A percentile compares a stretch with the other conserved stretches of the same genome.
phyloP scores from a whole-genome alignment of 1,140 invertebrate genomes.

The Pachyrhynchus sulphureomaculatus region DNA sequence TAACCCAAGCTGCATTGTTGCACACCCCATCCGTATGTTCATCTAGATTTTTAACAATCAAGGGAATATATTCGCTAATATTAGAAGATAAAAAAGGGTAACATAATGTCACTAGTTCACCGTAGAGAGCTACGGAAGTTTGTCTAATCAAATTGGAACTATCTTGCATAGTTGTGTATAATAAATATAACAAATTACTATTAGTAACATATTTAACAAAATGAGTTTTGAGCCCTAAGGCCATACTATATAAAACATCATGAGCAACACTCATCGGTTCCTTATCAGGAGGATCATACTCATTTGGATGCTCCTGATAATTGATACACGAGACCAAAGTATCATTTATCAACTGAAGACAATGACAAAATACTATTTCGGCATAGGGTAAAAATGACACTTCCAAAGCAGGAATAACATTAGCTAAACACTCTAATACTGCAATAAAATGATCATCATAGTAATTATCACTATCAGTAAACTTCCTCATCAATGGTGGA shows the following conservation, averaged over 20 bases:
- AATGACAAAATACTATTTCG: conserved; percentile 93
- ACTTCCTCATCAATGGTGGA: conserved; percentile 98
- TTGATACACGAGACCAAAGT: conserved; percentile 77
- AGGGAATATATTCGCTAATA: conserved; percentile 91
- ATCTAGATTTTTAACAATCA: conserved; percentile 95
- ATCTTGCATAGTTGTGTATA: conserved; percentile 98
- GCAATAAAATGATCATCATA: conserved; percentile 96
- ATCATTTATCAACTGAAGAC: conserved; percentile 94
- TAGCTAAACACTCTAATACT: conserved; percentile 94
- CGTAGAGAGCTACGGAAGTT: conserved; percentile 95
- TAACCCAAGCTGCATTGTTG: conserved; percentile 99
- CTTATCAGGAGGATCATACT: conserved; percentile 92
- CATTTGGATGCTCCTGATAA: conserved; percentile 82
- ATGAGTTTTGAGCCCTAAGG: conserved; percentile 91
- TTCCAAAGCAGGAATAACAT: conserved; percentile 94
- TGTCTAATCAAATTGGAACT: conserved; percentile 95
- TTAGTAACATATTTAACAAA: conserved; percentile 90
- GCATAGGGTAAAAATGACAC: conserved; percentile 96
- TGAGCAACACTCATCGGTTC: conserved; percentile 99
- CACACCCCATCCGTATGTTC: conserved; percentile 97
- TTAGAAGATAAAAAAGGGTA: conserved; percentile 93
- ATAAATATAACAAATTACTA: conserved; percentile 91
- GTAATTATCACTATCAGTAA: conserved; percentile 90
- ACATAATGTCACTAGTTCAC: conserved; percentile 97
- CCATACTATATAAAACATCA: conserved; percentile 91